Evolutionary conservation across 2,888 invertebrate genomes (phyloP), one percentile per base, ranked within the genome.

Genomic region (Phania funesta): DNA sequence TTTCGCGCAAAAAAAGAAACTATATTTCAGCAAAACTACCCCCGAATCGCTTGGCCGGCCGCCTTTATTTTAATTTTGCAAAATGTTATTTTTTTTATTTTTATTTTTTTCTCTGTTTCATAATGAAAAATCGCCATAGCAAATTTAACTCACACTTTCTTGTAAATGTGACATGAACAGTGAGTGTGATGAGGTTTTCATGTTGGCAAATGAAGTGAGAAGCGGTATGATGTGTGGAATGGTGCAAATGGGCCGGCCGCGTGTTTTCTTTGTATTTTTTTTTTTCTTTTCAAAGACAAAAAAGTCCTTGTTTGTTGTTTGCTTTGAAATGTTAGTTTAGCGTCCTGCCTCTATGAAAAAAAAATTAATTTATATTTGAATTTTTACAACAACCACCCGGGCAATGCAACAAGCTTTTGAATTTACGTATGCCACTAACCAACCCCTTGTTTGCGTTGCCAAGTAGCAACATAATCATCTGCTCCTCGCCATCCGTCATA

Each of bases 71-170:
- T 48, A 60, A 41, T 52, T 52, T 44, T 67, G 20, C 52, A 60
- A 46, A 8, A 24, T 32, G 22, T 56, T 44, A 29, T 58, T 32
- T 18, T 41, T 44, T 16, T 46, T 9, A 7, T 50, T 52, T 52
- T 38, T 22, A 13, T 22, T 3, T 41, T n/a, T n/a, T 6, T 13
- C 1, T n/a, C 3, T 46, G 32, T 73, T 62, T 50, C 35, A 38
- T 64, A 80, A 75, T 75, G 38, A 80, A 48, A 78, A 75, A 71
- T 76, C 76, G 80, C 80, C 80, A 80, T 71, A 50, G 71, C 60
- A 29, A 75, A 76, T 67, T 70, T 46, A 44, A 80, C 71, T 80
- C 80, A 76, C 76, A 76, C 80, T 71, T 41, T 38, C 32, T 2
- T 38, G 13, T 20, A 3, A 60, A 22, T 16, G 13, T 60, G 60